Percentiles rank a stretch among this genome's conserved stretches.
phyloP scores from a whole-genome alignment of 2,113 vertebrate genomes.

The Ranitomeya variabilis region DNA sequence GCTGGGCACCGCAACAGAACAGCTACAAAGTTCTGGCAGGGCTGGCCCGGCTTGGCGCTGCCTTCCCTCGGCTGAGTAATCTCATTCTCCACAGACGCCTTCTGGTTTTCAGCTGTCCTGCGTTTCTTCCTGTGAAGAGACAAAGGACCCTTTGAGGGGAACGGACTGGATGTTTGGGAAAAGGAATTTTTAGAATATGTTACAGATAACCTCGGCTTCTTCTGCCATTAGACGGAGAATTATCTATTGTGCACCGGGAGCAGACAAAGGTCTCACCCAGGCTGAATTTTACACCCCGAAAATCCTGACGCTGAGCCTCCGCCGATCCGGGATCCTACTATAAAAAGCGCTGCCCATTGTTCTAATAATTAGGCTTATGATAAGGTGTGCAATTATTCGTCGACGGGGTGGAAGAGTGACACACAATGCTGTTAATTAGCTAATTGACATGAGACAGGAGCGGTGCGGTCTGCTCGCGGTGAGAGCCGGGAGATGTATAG shows the following conservation, averaged over 20 bases:
- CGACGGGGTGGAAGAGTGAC: conserved; percentile 11
- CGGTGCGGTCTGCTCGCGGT: background rate
- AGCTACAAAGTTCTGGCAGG: conserved; percentile 90
- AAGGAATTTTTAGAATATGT: conserved; percentile 82
- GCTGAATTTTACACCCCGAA: conserved; percentile 36
- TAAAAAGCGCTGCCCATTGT: conserved; percentile 46
- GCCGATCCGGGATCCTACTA: conserved; percentile 7
- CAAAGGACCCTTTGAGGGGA: conserved; percentile 82
- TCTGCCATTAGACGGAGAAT: conserved; percentile 47
- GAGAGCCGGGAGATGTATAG: background rate
- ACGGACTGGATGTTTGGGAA: conserved; percentile 75
- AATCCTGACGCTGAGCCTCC: background rate
- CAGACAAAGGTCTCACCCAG: conserved; percentile 33
- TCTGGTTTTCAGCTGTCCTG: conserved; percentile 87
- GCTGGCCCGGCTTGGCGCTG: conserved; percentile 86
- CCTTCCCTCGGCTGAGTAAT: conserved; percentile 90
- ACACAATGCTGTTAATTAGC: conserved; percentile 45
- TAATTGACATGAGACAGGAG: conserved; percentile 41
- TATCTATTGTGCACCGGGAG: conserved; percentile 27
- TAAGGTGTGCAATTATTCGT: conserved; percentile 36
- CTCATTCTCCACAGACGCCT: conserved; percentile 95
- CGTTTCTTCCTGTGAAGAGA: conserved; percentile 84
- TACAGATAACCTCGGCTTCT: conserved; percentile 79
- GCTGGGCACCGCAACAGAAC: conserved; percentile 81
- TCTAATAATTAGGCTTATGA: conserved; percentile 52